phyloP scores from a whole-genome alignment of 2,888 invertebrate genomes.

The Eulithis testata region DNA sequence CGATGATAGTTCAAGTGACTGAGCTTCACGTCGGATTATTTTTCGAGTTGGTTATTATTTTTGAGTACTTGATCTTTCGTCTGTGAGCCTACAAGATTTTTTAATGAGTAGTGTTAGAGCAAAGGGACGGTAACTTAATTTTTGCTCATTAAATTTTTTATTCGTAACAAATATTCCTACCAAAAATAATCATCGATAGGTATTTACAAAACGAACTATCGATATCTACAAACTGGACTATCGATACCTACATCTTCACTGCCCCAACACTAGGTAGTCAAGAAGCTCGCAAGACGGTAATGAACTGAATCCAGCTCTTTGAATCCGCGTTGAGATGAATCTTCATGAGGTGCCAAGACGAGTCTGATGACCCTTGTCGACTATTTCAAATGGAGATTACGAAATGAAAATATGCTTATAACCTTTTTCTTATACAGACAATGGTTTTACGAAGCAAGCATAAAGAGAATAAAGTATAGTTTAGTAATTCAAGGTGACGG shows the following conservation, averaged over 20 bases:
- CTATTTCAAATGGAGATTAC: constrained; percentile 32
- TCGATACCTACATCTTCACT: constrained; percentile 5
- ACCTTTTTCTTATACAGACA: too few relatives aligned
- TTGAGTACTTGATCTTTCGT: constrained; percentile 48
- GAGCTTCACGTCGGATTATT: constrained; percentile 61
- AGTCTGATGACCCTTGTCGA: constrained; percentile 26
- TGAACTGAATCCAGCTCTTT: constrained; percentile 75
- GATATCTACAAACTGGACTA: constrained; percentile 35
- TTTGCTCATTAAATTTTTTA: constrained; percentile 9
- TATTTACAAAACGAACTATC: too few relatives aligned
- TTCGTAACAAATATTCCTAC: too few relatives aligned
- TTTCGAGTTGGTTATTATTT: constrained; percentile 53
- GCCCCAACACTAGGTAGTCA: constrained; percentile 48
- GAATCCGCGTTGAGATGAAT: constrained; percentile 50
- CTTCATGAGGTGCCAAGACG: constrained; percentile 42
- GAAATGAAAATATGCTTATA: background rate
- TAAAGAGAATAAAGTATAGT: too few relatives aligned
- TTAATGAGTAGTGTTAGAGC: constrained; percentile 21
- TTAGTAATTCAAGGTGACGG: too few relatives aligned
- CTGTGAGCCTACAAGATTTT: constrained; percentile 25
- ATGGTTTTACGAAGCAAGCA: too few relatives aligned
- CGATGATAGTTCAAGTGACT: constrained; percentile 81
- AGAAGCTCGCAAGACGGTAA: constrained; percentile 74
- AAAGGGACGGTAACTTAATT: constrained; percentile 5
- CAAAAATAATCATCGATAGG: too few relatives aligned